A percentile compares a stretch with the other conserved stretches of the same genome.
Conservation (phyloP, 2,888 invertebrate species). For the Anagyrus pseudococci region DNA sequence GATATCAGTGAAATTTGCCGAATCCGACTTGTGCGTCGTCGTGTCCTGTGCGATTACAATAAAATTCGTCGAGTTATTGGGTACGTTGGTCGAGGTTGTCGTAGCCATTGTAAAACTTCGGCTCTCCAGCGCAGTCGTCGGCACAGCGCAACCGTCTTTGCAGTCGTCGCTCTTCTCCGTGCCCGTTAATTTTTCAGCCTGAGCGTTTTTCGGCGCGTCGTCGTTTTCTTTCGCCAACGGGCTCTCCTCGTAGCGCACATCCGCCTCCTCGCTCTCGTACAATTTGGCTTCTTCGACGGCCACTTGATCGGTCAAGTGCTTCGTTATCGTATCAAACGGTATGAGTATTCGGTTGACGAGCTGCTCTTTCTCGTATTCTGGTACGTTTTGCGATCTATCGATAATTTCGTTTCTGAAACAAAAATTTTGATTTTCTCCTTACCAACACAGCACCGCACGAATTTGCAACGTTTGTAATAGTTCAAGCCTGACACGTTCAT, state of each 20-base stretch:
- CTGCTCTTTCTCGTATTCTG: slow-evolving; percentile 44
- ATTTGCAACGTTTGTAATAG: no score
- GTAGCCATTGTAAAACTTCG: slow-evolving; percentile 13
- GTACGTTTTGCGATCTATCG: slow-evolving; percentile 46
- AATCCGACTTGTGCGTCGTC: background rate
- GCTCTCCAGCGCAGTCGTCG: slow-evolving; percentile 7
- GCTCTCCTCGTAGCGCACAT: slow-evolving; percentile 44
- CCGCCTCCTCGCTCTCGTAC: slow-evolving; percentile 29
- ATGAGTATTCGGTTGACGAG: slow-evolving; percentile 48
- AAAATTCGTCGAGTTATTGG: slow-evolving; percentile 5
- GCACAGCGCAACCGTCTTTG: background rate
- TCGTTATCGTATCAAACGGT: slow-evolving; percentile 52
- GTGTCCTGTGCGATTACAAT: slow-evolving; percentile 6
- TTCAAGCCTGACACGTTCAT: no score
- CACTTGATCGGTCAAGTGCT: slow-evolving; percentile 51
- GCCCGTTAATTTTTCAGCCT: slow-evolving; percentile 36
- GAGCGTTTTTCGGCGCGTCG: slow-evolving; percentile 10
- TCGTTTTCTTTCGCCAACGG: slow-evolving; percentile 34
- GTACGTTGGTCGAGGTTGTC: slow-evolving; percentile 15
- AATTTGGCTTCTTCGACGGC: slow-evolving; percentile 46
- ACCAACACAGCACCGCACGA: no score
- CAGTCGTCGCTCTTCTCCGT: slow-evolving; percentile 10
- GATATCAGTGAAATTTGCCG: slow-evolving; percentile 39
- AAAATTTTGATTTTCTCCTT: no score
- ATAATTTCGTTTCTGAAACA: slow-evolving; percentile 50